A percentile compares a stretch with the other conserved stretches of the same genome.
phyloP scores from a whole-genome alignment of 2,888 invertebrate species.

The Chymomyza fuscimana region DNA sequence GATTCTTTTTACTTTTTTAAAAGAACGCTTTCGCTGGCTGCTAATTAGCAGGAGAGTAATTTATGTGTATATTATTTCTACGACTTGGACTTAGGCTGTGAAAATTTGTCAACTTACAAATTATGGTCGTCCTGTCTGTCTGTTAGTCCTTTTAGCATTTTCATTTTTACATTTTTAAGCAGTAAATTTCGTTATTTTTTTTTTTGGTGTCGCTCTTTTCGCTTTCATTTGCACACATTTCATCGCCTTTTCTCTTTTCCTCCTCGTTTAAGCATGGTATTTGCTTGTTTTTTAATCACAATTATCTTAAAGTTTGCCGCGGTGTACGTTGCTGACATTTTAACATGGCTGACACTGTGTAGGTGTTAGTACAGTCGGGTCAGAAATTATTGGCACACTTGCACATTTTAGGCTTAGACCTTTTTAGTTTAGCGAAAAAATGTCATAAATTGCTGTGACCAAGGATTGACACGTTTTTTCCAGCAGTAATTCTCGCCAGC shows the following conservation, averaged over 20 bases:
- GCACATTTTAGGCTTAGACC: no score
- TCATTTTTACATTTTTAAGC: not conserved
- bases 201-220: not conserved
- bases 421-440: no score
- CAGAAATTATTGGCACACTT: not conserved
- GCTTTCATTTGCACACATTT: not conserved
- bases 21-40: slow-evolving; percentile 23
- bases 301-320: slow-evolving; percentile 44
- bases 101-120: slow-evolving; percentile 42
- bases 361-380: not conserved
- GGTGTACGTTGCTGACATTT: not conserved
- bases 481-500: no score
- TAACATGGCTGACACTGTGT: not conserved
- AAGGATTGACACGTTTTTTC: no score
- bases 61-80: slow-evolving; percentile 57
- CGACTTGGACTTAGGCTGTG: slow-evolving; percentile 30
- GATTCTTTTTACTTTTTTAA: not conserved
- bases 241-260: not conserved
- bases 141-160: slow-evolving; percentile 11
- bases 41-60: slow-evolving; percentile 62
- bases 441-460: no score
- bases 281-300: slow-evolving; percentile 53
- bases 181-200: no score
- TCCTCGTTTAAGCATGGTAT: not conserved
- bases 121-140: slow-evolving; percentile 21